Base-by-base conservation (phyloP, 2,797 vertebrate species). In the Sardinella longiceps region DNA sequence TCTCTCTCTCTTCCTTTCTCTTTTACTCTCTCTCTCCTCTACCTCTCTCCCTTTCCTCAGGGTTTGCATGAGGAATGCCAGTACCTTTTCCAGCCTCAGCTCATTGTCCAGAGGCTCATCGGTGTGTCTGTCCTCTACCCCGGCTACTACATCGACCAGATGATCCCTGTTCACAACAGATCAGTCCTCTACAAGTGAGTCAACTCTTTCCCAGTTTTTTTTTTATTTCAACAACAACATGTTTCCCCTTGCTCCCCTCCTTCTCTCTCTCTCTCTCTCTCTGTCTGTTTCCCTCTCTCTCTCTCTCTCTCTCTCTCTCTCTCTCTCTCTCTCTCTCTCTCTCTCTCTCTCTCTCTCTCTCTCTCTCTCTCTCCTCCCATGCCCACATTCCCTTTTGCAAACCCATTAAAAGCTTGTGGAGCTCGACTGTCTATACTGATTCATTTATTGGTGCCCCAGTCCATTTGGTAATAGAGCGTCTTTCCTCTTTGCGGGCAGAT, bases 81-180 rank as follows among this genome's bases (percentile, higher is more conserved):
- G 95, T 99, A 99, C 90, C 95, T 99, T 70, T 99, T 99, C 93
- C 98, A 99, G 87, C 98, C 98, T 0, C 98, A 99, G 92, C 97
- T 99, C 87, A 99, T 99, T 0, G 97, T 99, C 89, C 97, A 99
- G 89, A 96, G 96, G 89, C 93, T 98, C 58, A 96, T 99, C 85
- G 97, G 97, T 48, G 97, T 99, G 25, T 97, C 97, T 0, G 96
- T 98, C 88, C 94, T 99, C 60, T 97, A 98, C 91, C 98, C 98
- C 0, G 97, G 97, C 23, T 96, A 96, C 15, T 91, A 96, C 90
- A 97, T 97, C 0, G 96, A 99, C 88, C 98, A 99, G 92, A 96
- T 93, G 91, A 97, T 99, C 88, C 96, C 95, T 0, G 87, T 95
- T 37, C 97, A 97, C 92, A 99, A 98, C 90, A 96, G 94, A 89